Base-by-base conservation (phyloP, 2,797 vertebrate species). In the Argya squamiceps region DNA sequence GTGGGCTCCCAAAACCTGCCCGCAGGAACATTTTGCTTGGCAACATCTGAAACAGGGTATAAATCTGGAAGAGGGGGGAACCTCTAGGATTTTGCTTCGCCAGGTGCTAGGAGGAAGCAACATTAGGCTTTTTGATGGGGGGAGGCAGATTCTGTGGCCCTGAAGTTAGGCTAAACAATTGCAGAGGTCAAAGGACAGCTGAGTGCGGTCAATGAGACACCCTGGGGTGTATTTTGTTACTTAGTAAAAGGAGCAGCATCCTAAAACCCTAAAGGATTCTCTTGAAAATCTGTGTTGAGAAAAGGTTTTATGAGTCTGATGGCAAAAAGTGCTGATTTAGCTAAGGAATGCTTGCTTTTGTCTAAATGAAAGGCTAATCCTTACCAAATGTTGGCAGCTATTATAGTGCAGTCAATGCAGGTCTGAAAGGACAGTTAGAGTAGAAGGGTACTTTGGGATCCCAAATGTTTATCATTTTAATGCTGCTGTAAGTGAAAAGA, bases 211-310 rank as follows among this genome's bases (percentile, higher is more conserved):
- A 98, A 97, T 96, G 95, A 98, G 98, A 98, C 98, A 98, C 98
- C 97, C 97, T 97, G 97, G 97, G 98, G 98, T 98, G 98, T 98
- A 98, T 98, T 98, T 98, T 98, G 98, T 98, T 98, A 98, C 98
- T 98, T 97, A 97, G 98, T 98, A 97, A 98, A 98, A 98, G 97
- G 97, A 98, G 96, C 97, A 97, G 96, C 97, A 98, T 98, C 97
- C 98, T 98, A 98, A 98, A 98, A 97, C 97, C 97, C 97, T 98
- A 97, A 98, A 97, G 97, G 97, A 96, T 98, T 98, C 97, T 97
- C 97, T 98, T 98, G 97, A 97, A 98, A 98, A 98, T 97, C 97
- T 97, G 92, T 98, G 97, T 97, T 98, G 98, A 98, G 97, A 98
- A 98, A 98, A 98, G 98, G 97, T 98, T 98, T 98, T 98, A 98